A percentile compares a stretch with the other conserved stretches of the same genome.
These are phyloP conservation scores for Ictalurus furcatus DNA, from an alignment of 2,113 vertebrate species.

Conservation along the genomic window DNA sequence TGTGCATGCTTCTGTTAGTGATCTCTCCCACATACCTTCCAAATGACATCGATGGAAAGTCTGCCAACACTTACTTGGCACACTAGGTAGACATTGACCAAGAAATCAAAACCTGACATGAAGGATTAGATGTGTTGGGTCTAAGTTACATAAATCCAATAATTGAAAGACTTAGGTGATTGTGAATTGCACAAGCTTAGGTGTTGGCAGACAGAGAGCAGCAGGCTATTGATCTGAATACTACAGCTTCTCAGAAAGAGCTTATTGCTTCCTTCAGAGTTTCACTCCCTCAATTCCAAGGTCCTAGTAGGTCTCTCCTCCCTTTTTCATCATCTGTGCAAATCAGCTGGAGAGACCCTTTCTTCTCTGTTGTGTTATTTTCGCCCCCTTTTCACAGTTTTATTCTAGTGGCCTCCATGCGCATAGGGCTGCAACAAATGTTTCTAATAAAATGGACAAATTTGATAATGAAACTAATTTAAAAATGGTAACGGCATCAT, in stretches of 20 bases:
- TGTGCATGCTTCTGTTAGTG: slow-evolving; percentile 8
- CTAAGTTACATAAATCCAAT: slow-evolving; percentile 45
- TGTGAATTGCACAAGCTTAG: slow-evolving; percentile 61
- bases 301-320: slow-evolving; percentile 48
- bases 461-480: neutral
- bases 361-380: neutral
- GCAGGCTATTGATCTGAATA: slow-evolving; percentile 69
- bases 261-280: slow-evolving; percentile 63
- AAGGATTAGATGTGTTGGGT: slow-evolving; percentile 33
- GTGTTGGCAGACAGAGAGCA: slow-evolving; percentile 64
- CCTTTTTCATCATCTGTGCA: slow-evolving; percentile 55
- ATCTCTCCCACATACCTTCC: slow-evolving; percentile 41
- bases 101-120: slow-evolving; percentile 35
- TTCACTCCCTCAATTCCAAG: slow-evolving; percentile 54
- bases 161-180: slow-evolving; percentile 46
- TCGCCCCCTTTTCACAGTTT: neutral
- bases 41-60: slow-evolving; percentile 38
- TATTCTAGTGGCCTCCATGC: neutral
- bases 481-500: neutral
- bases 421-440: neutral
- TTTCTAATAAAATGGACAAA: neutral
- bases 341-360: slow-evolving; percentile 31
- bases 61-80: slow-evolving; percentile 28
- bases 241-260: slow-evolving; percentile 62
- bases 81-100: neutral